A percentile compares a stretch with the other conserved stretches of the same genome.
Evolutionary conservation across 35 echinoderm and acorn worm genomes (phyloP).

Genomic region (Heliocidaris tuberculata): DNA sequence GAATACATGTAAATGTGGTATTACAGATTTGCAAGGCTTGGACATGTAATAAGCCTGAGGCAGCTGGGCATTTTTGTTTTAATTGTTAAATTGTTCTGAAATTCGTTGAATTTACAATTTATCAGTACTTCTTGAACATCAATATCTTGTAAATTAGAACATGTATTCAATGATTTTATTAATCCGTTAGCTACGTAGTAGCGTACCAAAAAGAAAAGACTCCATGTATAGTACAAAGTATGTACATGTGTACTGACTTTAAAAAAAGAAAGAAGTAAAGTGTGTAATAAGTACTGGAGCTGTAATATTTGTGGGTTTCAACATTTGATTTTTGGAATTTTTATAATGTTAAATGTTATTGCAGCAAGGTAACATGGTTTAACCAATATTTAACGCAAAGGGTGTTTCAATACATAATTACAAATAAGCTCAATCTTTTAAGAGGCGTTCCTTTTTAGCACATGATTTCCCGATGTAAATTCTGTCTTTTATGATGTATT

Average conservation of each 20-base stretch:
- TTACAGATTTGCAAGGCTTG: not conserved
- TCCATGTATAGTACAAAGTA: not conserved
- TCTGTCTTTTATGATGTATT: not conserved
- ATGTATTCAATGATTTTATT: constrained; percentile 13
- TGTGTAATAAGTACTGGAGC: not conserved
- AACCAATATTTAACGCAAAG: not conserved
- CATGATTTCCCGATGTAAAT: not conserved
- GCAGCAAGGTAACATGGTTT: not conserved
- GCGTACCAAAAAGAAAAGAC: not conserved
- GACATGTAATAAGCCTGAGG: not conserved
- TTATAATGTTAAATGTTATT: not conserved
- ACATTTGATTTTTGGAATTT: not conserved
- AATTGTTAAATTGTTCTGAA: not conserved
- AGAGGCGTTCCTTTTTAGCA: not conserved
- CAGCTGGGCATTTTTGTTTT: not conserved
- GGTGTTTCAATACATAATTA: not conserved
- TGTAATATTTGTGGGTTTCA: not conserved
- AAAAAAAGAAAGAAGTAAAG: not conserved
- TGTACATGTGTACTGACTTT: not conserved
- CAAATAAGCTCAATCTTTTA: not conserved
- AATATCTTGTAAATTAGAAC: not conserved
- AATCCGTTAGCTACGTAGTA: not conserved
- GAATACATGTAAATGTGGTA: not conserved
- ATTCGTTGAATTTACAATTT: not conserved
- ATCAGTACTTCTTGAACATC: not conserved